phyloP scores from a whole-genome alignment of 2,797 vertebrate species.

The Momotus momota region DNA sequence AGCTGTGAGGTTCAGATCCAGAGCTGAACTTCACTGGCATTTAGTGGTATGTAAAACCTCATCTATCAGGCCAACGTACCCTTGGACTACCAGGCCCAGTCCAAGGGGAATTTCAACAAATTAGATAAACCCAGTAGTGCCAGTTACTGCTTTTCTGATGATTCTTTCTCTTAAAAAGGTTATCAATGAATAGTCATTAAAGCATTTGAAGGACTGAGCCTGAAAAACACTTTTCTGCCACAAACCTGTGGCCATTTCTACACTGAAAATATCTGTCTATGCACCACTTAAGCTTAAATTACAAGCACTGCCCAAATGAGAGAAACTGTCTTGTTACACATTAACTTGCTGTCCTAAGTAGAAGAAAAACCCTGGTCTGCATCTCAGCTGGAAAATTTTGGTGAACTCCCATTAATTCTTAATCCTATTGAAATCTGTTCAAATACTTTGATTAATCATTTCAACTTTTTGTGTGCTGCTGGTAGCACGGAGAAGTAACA shows the following conservation, averaged over 20 bases:
- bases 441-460: slow-evolving; percentile 59
- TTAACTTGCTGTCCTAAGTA: slow-evolving; percentile 18
- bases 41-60: not conserved
- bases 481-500: not conserved
- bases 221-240: not conserved
- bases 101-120: not conserved
- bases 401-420: slow-evolving; percentile 54
- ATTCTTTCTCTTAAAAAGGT: not conserved
- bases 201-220: not conserved
- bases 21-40: not conserved
- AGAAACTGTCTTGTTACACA: slow-evolving; percentile 23
- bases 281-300: not conserved
- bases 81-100: not conserved
- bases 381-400: slow-evolving; percentile 25
- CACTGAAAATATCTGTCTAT: not conserved
- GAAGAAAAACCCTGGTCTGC: not conserved
- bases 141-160: not conserved
- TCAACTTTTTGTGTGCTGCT: not conserved
- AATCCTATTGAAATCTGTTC: slow-evolving; percentile 50
- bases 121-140: not conserved
- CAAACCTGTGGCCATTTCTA: not conserved
- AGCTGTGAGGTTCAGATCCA: not conserved
- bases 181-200: not conserved
- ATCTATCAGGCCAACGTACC: not conserved
- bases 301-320: not conserved